These are phyloP conservation scores for Byasa hedistus DNA, from an alignment of 2,888 invertebrate genomes.

Conservation along the genomic window DNA sequence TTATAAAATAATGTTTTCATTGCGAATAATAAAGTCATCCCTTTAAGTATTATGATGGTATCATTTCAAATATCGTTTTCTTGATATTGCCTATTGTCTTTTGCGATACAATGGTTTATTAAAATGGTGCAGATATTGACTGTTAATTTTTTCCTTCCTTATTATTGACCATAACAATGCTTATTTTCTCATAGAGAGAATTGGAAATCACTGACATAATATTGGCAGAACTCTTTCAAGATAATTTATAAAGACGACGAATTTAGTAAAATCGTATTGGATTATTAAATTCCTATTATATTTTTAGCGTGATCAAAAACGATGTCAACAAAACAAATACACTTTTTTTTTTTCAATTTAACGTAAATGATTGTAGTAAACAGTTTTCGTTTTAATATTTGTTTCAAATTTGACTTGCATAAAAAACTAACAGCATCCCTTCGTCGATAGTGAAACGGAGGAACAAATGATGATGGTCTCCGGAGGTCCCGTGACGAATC, in stretches of 20 bases:
- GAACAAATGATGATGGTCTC: slow-evolving; percentile 64
- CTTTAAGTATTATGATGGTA: slow-evolving; percentile 36
- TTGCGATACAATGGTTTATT: slow-evolving; percentile 48
- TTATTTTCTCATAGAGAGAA: neutral
- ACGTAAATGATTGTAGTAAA: neutral
- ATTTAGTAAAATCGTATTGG: slow-evolving; percentile 5
- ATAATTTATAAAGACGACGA: slow-evolving; percentile 32
- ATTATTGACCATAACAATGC: slow-evolving; percentile 27
- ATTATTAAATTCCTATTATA: slow-evolving; percentile 3
- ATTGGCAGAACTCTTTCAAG: neutral
- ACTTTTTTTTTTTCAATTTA: slow-evolving; percentile 2
- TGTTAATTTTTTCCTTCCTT: slow-evolving; percentile 33
- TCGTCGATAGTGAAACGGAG: slow-evolving; percentile 43
- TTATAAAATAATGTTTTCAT: neutral
- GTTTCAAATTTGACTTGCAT: slow-evolving; percentile 28
- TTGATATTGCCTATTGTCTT: slow-evolving; percentile 62
- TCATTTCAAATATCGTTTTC: slow-evolving; percentile 54
- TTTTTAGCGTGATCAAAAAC: slow-evolving; percentile 18
- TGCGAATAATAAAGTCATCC: slow-evolving; percentile 13
- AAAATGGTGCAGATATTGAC: slow-evolving; percentile 36
- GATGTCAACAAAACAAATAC: slow-evolving; percentile 4
- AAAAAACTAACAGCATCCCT: slow-evolving; percentile 51
- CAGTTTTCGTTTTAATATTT: slow-evolving; percentile 5
- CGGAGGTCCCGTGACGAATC: slow-evolving; percentile 69
- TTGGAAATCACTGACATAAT: too few species aligned